Percentiles rank a stretch among this genome's conserved stretches.
Conservation (phyloP, 2,888 invertebrate species). For the Apeira syringaria region DNA sequence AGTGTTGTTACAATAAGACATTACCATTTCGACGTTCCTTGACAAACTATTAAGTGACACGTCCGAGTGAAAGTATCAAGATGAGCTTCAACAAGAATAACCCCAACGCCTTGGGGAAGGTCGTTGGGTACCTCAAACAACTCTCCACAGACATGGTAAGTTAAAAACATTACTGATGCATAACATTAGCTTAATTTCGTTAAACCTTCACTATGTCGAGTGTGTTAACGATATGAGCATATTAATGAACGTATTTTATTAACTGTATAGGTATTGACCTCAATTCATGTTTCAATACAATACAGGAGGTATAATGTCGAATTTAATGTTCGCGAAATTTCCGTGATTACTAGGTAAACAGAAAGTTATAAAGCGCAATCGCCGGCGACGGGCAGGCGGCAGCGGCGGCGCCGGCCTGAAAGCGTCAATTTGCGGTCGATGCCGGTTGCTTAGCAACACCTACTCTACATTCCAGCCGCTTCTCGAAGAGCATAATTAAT, state of each 20-base stretch:
- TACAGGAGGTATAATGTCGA: constrained; percentile 1
- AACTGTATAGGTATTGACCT: constrained; percentile 8
- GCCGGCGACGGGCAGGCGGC: constrained; percentile 4
- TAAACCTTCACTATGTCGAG: not conserved
- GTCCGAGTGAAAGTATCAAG: constrained; percentile 52
- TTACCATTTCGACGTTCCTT: constrained; percentile 75
- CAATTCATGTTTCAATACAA: not conserved
- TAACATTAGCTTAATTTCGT: constrained; percentile 6
- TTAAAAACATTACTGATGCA: constrained; percentile 16
- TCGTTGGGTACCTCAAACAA: constrained; percentile 78
- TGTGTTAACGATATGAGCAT: constrained; percentile 19
- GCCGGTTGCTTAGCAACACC: constrained; percentile 62
- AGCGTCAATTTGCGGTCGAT: constrained; percentile 40
- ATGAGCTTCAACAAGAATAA: constrained; percentile 82
- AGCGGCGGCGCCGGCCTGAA: constrained; percentile 16
- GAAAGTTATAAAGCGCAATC: constrained; percentile 46
- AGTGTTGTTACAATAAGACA: constrained; percentile 64
- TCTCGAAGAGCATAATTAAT: not conserved
- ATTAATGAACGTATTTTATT: constrained; percentile 9
- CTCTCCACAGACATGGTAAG: constrained; percentile 81
- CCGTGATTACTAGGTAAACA: constrained; percentile 24
- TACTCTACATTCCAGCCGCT: constrained; percentile 11
- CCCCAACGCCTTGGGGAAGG: constrained; percentile 77
- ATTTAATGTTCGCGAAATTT: constrained; percentile 40
- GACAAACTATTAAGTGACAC: constrained; percentile 45